Evolutionary conservation across 2,888 invertebrate genomes (phyloP).

Genomic region (Gryllus longicercus): DNA sequence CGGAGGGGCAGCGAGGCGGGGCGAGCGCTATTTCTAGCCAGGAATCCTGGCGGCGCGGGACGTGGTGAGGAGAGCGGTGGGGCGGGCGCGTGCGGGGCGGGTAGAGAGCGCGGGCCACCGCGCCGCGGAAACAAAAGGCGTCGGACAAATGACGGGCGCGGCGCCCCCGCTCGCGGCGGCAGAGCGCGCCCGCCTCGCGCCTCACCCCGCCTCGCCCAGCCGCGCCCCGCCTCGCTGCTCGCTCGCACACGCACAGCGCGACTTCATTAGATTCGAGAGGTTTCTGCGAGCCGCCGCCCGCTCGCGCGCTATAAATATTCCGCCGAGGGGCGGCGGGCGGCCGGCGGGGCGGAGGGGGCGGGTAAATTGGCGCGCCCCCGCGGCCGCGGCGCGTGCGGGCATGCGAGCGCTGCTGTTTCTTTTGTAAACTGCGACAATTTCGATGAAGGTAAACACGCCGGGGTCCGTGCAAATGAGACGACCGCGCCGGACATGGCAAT

Average conservation of each 20-base stretch:
- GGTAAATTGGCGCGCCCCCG: background rate
- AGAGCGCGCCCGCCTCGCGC: no score
- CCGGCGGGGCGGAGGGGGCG: background rate
- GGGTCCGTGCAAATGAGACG: conserved; percentile 24
- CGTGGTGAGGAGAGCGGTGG: no score
- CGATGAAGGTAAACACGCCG: conserved; percentile 21
- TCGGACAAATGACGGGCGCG: no score
- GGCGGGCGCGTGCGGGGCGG: no score
- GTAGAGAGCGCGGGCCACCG: no score
- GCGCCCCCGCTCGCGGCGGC: no score
- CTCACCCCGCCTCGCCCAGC: no score
- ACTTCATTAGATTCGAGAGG: background rate
- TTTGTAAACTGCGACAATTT: conserved; percentile 19
- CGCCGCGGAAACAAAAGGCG: no score
- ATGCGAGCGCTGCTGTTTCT: background rate
- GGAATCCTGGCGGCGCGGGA: no score
- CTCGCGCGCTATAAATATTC: conserved; percentile 1
- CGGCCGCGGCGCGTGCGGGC: background rate
- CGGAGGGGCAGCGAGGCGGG: background rate
- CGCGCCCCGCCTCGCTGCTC: background rate
- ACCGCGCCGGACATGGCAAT: conserved; percentile 26
- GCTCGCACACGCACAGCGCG: background rate
- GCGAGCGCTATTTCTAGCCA: conserved; percentile 5
- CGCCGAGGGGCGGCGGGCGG: background rate
- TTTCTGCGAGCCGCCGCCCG: background rate